Conservation (phyloP, 2,888 invertebrate genomes). For the Amiota mariae region DNA sequence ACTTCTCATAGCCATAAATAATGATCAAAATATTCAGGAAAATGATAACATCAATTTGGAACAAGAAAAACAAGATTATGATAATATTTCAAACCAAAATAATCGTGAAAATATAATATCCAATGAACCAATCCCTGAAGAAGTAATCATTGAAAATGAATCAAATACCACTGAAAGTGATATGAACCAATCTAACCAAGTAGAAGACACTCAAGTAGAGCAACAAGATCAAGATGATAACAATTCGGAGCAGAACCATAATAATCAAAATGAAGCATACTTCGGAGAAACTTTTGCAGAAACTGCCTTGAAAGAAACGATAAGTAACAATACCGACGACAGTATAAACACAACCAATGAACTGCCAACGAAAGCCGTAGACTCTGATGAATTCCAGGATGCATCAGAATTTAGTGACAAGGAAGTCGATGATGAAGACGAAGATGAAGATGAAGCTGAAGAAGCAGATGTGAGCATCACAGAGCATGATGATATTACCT, state of each 20-base stretch:
- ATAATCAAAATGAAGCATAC: no score
- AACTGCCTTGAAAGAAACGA: background rate
- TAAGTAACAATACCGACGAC: background rate
- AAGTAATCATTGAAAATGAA: no score
- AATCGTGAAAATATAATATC: no score
- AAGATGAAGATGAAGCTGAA: conserved; percentile 34
- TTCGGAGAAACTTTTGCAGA: background rate
- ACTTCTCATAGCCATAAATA: no score
- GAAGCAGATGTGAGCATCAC: conserved; percentile 4
- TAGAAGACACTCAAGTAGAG: background rate
- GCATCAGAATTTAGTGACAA: conserved; percentile 60
- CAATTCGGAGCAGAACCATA: no score
- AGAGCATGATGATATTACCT: conserved; percentile 50
- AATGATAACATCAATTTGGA: no score
- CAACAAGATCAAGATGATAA: no score
- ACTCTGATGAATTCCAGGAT: conserved; percentile 60
- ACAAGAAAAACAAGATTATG: no score
- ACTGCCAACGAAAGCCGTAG: conserved; percentile 27
- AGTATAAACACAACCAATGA: conserved; percentile 9
- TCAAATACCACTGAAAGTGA: no score
- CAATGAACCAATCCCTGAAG: background rate
- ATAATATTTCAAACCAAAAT: no score
- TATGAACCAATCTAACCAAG: background rate
- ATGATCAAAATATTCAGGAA: no score
- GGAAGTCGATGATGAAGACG: conserved; percentile 42